A percentile compares a stretch with the other conserved stretches of the same genome.
These are phyloP conservation scores for Sternotherus odoratus DNA, from an alignment of 2,797 vertebrate species.

Conservation along the genomic window DNA sequence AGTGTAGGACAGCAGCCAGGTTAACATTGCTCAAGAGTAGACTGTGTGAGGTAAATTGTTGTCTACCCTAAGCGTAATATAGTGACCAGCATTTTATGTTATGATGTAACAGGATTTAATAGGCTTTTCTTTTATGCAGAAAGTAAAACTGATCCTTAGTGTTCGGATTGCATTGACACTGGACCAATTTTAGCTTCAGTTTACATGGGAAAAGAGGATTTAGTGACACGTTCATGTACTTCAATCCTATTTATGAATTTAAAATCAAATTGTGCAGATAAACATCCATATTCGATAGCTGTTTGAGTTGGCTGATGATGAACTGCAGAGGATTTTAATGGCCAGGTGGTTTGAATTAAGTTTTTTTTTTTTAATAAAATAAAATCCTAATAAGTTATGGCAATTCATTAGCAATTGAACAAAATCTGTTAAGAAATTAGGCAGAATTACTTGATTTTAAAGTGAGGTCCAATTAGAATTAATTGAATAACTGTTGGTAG, in stretches of 20 bases:
- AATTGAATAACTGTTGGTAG: background rate
- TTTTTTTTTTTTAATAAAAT: background rate
- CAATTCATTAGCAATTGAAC: constrained; percentile 50
- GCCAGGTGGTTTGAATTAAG: constrained; percentile 25
- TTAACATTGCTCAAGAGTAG: background rate
- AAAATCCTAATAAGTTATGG: constrained; percentile 17
- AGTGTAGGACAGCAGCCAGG: background rate
- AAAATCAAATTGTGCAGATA: constrained; percentile 6
- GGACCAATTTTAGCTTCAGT: background rate
- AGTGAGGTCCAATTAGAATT: background rate
- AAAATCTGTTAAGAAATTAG: constrained; percentile 22
- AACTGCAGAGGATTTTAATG: constrained; percentile 53
- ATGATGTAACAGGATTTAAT: background rate
- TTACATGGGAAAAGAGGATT: background rate
- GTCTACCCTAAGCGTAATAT: background rate
- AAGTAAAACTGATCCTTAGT: background rate
- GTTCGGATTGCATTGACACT: background rate
- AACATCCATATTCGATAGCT: constrained; percentile 35
- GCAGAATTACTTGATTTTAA: constrained; percentile 31
- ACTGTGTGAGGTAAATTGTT: background rate
- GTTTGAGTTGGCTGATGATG: constrained; percentile 42
- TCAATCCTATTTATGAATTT: constrained; percentile 37
- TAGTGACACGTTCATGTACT: background rate
- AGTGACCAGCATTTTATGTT: background rate
- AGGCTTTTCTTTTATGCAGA: background rate